Percentiles rank a stretch among this genome's conserved stretches.
These are phyloP conservation scores for Acanthopleura granulata DNA, from an alignment of 2,888 invertebrate genomes.

Conservation along the genomic window DNA sequence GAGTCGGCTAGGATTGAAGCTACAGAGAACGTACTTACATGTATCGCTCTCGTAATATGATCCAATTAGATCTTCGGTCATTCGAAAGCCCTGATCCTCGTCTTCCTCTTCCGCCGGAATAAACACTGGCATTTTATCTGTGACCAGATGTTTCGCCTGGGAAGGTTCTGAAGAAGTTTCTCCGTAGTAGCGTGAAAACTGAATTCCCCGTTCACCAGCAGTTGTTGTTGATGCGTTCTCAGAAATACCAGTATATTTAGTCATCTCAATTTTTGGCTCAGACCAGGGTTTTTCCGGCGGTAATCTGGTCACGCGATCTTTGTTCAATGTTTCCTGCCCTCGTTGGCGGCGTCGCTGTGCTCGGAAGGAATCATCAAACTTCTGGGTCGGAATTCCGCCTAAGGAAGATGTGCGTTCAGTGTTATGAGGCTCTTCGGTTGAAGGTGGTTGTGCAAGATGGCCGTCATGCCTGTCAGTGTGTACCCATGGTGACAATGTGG, in stretches of 20 bases:
- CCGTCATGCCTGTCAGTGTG: conserved; percentile 10
- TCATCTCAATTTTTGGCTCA: not conserved
- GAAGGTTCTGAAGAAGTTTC: not conserved
- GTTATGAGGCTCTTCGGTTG: not conserved
- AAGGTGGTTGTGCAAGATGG: not conserved
- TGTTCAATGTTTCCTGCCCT: not conserved
- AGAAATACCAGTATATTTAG: not conserved
- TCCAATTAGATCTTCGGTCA: conserved; percentile 8
- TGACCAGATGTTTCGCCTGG: not conserved
- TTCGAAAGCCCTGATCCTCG: conserved; percentile 7
- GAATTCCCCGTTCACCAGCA: too few species aligned
- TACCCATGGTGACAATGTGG: not conserved
- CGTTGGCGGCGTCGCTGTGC: too few species aligned
- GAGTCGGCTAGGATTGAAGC: too few species aligned
- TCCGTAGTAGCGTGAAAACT: not conserved
- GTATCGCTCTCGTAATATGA: not conserved
- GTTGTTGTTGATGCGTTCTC: not conserved
- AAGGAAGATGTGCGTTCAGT: too few species aligned
- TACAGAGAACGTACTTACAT: conserved; percentile 13
- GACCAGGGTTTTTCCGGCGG: not conserved
- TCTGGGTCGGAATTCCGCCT: too few species aligned
- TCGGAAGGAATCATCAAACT: too few species aligned
- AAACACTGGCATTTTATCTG: not conserved
- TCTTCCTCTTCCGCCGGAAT: conserved; percentile 12
- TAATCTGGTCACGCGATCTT: not conserved